Evolutionary conservation across 2,113 vertebrate species (phyloP), one percentile per base, ranked within the genome.

Genomic region (Struthidea cinerea): DNA sequence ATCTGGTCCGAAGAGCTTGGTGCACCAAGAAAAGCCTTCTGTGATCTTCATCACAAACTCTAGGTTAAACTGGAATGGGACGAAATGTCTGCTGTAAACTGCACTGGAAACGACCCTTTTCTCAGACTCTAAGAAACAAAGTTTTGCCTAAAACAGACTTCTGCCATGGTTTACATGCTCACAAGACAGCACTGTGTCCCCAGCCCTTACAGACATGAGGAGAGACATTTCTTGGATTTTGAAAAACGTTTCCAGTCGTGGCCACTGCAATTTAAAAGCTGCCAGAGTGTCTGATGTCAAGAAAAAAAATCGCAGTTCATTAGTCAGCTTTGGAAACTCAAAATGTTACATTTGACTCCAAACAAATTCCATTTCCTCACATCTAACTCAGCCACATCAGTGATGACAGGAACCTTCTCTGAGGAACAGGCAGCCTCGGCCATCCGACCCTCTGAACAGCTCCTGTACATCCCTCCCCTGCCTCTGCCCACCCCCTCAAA

Each of bases 351-450:
- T 28, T 39, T 53, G n/a, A 76, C 46, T 83, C 27, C 41, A 60
- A 70, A 64, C 5, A 82, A 85, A 93, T 56, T 37, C 4, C 5
- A 21, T 15, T 22, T 79, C 64, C 76, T 52, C 22, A 6, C 9
- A 65, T 35, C 74, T 52, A 35, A 49, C 1, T 56, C 59, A 74
- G n/a, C 28, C 12, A 33, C 30, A 53, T 3, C 0, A 16, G 22
- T 4, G 30, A 20, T 14, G n/a, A 41, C 50, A 87, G 64, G 27
- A 70, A 22, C 21, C 22, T 53, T 19, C 42, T 37, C 42, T 71
- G 70, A 52, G 44, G 27, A 59, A 23, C 10, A 78, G 55, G 42
- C 2, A 32, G 17, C 7, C n/a, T 24, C 0, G 0, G 46, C 35
- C 46, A 50, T 7, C 28, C 0, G 0, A 77, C 50, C 55, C 76